Conservation (phyloP, 2,797 vertebrate genomes). For the Xiphorhynchus erythropygius region DNA sequence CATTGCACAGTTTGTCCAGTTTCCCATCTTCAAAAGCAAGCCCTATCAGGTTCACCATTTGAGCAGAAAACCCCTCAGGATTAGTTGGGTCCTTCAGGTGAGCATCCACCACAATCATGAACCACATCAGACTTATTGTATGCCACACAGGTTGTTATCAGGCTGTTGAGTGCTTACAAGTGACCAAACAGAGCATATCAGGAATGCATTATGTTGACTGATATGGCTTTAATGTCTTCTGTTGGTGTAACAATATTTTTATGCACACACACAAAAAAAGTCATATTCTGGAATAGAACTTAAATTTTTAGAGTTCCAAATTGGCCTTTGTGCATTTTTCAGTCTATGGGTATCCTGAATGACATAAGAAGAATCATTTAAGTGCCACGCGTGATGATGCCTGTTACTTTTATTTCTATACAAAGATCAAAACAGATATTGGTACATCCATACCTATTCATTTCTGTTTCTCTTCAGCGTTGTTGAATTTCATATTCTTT, state of each 20-base stretch:
- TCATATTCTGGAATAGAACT: background rate
- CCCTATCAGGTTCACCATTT: background rate
- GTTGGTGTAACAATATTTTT: background rate
- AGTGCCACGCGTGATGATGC: background rate
- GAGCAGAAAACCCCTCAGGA: rapidly evolving
- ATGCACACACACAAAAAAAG: no score
- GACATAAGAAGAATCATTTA: background rate
- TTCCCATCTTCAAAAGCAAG: background rate
- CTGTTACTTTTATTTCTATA: background rate
- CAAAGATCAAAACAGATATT: background rate
- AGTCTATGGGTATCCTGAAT: background rate
- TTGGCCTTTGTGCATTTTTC: background rate
- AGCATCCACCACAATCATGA: background rate
- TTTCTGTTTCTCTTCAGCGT: background rate
- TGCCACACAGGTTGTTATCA: background rate
- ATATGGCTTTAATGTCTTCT: background rate
- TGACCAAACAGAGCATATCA: background rate
- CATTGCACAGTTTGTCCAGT: background rate
- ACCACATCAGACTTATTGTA: background rate
- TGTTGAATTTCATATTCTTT: background rate
- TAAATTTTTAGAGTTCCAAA: background rate
- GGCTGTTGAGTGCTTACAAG: background rate
- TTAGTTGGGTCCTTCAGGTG: background rate
- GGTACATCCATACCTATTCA: background rate
- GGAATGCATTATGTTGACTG: background rate